Conservation (phyloP, 2,888 invertebrate species). For the Papilio gigon region DNA sequence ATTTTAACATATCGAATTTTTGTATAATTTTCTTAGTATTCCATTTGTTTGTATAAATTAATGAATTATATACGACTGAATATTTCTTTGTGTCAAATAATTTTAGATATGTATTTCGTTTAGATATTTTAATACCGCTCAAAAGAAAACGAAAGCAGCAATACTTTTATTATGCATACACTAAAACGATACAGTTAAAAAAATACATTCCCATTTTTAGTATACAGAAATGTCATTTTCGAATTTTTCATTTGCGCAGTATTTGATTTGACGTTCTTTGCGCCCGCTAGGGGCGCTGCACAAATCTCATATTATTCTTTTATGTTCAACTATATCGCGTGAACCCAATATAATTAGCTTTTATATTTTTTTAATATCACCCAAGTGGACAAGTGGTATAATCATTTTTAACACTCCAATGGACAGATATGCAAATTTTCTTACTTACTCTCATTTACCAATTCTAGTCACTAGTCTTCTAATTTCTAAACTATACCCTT, state of each 20-base stretch:
- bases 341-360: too few relatives aligned
- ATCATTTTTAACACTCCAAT: too few relatives aligned
- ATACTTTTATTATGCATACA: constrained; percentile 31
- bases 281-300: too few relatives aligned
- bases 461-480: constrained; percentile 1
- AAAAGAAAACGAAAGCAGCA: constrained; percentile 28
- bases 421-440: too few relatives aligned
- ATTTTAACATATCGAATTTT: neutral
- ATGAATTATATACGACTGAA: constrained; percentile 5
- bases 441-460: neutral
- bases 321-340: too few relatives aligned
- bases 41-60: neutral
- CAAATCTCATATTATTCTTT: too few relatives aligned
- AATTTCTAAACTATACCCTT: neutral
- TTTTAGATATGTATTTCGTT: constrained; percentile 20
- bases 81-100: constrained; percentile 22
- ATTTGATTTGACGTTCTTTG: too few relatives aligned
- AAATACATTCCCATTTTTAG: too few relatives aligned
- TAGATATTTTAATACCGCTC: constrained; percentile 28
- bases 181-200: neutral
- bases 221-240: too few relatives aligned
- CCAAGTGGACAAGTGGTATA: too few relatives aligned
- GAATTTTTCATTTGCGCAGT: too few relatives aligned
- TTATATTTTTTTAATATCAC: too few relatives aligned
- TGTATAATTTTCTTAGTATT: neutral